Evolutionary conservation across 2,113 vertebrate genomes (phyloP), one percentile per base, ranked within the genome.

Genomic region (Hypocryptadius cinnamomeus): DNA sequence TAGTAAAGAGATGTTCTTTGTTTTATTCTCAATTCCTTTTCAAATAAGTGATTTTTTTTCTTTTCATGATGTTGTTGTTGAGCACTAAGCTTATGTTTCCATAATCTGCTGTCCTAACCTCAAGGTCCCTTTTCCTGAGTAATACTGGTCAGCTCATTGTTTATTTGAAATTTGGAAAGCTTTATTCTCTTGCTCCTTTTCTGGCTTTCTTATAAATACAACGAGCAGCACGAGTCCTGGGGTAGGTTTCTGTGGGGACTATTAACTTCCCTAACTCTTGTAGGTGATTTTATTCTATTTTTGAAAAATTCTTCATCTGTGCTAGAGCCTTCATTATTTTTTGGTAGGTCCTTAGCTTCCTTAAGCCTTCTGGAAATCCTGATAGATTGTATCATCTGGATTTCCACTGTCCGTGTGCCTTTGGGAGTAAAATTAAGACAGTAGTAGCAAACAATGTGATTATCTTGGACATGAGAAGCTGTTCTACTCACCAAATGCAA

Each of bases 181-280:
- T 83, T 85, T 90, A 39, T 87, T 91, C 47, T 91, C 79, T 39
- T 77, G 54, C 28, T 45, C 11, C 19, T 85, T 82, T 90, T 85
- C 66, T 82, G 44, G 18, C 28, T 85, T 71, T 39, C 10, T 64
- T 76, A 37, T 60, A 50, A 76, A n/a, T 84, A 18, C 61, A 71
- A 5, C 2, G 13, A 74, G 10, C 33, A 63, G 35, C 28, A 33
- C 0, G 0, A 69, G 28, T 85, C 31, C n/a, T 31, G 63, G 30
- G 35, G 47, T 47, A 63, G 72, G 48, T 47, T 24, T 90, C 47
- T 89, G 5, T 37, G 61, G 79, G 44, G 11, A 51, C 27, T 59
- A 3, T 59, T 74, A 76, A 56, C 40, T 85, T 88, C 59, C 45
- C 15, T 42, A 53, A 77, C 25, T 61, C 54, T 64, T 72, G 9